Conservation (phyloP, 2,113 vertebrate species). For the Pelecanus crispus region DNA sequence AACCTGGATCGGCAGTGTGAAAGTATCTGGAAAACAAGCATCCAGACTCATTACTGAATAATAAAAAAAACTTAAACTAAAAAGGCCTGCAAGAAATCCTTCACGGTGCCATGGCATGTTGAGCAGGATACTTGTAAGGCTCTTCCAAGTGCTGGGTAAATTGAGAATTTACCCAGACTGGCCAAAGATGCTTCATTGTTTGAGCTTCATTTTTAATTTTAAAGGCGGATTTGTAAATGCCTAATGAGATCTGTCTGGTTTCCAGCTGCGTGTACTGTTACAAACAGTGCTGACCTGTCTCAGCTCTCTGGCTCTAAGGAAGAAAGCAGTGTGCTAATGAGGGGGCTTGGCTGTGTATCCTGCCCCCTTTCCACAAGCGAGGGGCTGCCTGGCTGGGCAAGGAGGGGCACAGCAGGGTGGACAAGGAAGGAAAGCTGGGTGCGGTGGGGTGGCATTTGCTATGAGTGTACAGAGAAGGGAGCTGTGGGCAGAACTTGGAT, state of each 20-base stretch:
- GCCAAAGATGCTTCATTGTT: not conserved
- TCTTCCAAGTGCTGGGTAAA: not conserved
- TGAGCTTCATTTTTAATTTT: not conserved
- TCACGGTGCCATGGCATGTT: not conserved
- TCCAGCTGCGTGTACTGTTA: not conserved
- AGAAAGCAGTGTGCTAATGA: not conserved
- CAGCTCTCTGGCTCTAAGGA: not conserved
- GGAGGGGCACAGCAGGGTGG: not conserved
- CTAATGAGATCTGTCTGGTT: conserved; percentile 4
- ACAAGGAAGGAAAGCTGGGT: not conserved
- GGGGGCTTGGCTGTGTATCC: not conserved
- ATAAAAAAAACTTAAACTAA: not conserved
- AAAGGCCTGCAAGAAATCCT: not conserved
- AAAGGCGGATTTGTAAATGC: not conserved
- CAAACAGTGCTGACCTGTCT: not conserved
- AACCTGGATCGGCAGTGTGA: not conserved
- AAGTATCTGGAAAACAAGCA: not conserved
- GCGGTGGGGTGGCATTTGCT: not conserved
- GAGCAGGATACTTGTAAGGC: not conserved
- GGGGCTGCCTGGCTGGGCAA: rapidly evolving
- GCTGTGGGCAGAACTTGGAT: not conserved
- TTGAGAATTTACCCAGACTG: not conserved
- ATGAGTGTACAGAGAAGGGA: rapidly evolving
- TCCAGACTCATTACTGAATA: not conserved
- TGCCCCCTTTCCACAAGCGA: not conserved